These are phyloP conservation scores for Drosophila equinoxialis DNA, from an alignment of 1,140 invertebrate genomes.

Conservation along the genomic window DNA sequence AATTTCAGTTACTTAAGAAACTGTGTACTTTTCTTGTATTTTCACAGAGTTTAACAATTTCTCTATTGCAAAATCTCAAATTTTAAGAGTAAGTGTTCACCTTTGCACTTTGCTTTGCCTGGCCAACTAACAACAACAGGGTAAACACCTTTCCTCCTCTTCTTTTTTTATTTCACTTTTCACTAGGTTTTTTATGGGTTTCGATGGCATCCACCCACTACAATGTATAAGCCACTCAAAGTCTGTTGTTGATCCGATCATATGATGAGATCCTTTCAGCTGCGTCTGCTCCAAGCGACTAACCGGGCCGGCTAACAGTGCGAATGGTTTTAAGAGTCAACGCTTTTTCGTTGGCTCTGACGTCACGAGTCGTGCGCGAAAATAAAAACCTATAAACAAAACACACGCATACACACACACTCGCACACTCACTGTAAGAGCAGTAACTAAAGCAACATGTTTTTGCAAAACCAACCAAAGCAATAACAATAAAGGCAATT, in stretches of 20 bases:
- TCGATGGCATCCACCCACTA: conserved; percentile 6
- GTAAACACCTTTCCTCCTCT: neutral
- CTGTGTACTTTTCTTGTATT: neutral
- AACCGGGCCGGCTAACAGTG: conserved; percentile 34
- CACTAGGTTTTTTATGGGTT: neutral
- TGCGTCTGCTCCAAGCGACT: conserved; percentile 48
- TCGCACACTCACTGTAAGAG: conserved; percentile 29
- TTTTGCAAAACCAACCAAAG: neutral
- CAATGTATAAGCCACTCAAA: neutral
- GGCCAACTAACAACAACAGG: neutral
- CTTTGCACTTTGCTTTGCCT: neutral
- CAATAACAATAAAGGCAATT: conserved; percentile 4
- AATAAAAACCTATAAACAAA: conserved; percentile 34
- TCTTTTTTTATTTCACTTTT: neutral
- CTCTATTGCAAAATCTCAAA: neutral
- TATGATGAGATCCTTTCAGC: conserved; percentile 49
- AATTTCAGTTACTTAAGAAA: neutral
- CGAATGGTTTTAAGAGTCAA: conserved; percentile 53
- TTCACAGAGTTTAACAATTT: neutral
- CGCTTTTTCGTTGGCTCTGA: conserved; percentile 42
- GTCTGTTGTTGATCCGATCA: neutral
- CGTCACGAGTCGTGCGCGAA: conserved; percentile 51
- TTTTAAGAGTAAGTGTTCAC: neutral
- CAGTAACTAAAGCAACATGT: conserved; percentile 8
- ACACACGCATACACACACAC: conserved; percentile 31